Conservation (phyloP, 2,797 vertebrate species). For the Lepilemur ruficaudatus region DNA sequence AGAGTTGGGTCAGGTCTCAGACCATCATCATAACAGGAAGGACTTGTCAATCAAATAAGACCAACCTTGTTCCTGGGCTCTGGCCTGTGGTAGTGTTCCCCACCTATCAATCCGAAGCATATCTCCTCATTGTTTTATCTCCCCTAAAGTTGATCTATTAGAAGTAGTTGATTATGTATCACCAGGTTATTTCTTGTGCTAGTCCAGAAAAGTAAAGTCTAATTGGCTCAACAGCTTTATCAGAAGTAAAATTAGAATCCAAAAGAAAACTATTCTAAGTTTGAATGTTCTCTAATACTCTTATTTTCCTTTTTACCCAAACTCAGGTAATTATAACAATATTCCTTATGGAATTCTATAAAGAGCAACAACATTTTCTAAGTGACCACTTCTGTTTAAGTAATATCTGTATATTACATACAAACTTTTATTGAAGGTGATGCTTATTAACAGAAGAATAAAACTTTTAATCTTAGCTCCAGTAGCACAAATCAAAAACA, state of each 20-base stretch:
- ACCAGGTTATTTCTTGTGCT: background rate
- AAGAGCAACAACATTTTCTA: background rate
- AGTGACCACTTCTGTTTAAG: background rate
- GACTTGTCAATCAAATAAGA: background rate
- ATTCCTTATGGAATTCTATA: background rate
- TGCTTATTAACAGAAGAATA: background rate
- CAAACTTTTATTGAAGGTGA: background rate
- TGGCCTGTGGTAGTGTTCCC: background rate
- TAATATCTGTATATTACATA: background rate
- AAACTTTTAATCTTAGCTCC: background rate
- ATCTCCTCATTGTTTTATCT: background rate
- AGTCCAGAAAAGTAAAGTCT: background rate
- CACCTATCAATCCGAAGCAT: background rate
- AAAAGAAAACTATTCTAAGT: background rate
- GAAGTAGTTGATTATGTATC: background rate
- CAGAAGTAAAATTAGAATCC: background rate
- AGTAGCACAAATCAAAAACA: background rate
- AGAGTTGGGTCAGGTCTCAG: background rate
- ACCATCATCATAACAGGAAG: background rate
- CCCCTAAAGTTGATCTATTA: background rate
- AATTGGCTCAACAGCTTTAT: background rate
- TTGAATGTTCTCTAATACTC: background rate
- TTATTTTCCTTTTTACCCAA: background rate
- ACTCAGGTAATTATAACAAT: background rate
- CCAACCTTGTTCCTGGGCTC: background rate